Evolutionary conservation across 2,888 invertebrate species (phyloP).

Genomic region (Thera britannica): DNA sequence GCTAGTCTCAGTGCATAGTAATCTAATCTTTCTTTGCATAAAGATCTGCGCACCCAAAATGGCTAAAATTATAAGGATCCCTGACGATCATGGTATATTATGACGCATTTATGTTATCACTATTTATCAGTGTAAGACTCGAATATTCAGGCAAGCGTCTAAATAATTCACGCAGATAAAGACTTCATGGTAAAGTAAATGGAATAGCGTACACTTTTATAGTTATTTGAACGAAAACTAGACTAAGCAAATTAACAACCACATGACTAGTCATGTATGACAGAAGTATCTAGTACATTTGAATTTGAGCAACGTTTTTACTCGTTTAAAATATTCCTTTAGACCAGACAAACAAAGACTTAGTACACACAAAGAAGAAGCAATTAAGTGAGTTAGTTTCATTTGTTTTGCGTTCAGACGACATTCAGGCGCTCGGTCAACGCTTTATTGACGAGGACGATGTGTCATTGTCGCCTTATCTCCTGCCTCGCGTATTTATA

Average conservation of each 20-base stretch:
- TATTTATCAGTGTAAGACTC: background rate
- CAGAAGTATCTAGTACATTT: background rate
- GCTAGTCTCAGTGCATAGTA: background rate
- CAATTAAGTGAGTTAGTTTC: conserved; percentile 26
- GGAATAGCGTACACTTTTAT: background rate
- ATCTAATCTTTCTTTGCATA: conserved; percentile 12
- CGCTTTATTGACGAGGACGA: conserved; percentile 63
- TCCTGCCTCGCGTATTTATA: conserved; percentile 62
- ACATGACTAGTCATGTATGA: background rate
- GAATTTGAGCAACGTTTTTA: background rate
- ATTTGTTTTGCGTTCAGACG: conserved; percentile 35
- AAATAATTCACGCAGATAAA: background rate
- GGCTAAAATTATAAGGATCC: conserved; percentile 14
- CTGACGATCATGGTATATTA: background rate
- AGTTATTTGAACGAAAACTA: background rate
- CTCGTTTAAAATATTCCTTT: background rate
- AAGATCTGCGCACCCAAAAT: conserved; percentile 3
- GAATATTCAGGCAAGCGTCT: background rate
- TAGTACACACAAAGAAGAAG: conserved; percentile 21
- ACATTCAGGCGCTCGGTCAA: conserved; percentile 60
- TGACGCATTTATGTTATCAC: conserved; percentile 8
- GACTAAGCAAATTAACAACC: background rate
- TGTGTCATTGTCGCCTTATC: conserved; percentile 79
- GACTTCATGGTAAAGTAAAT: background rate
- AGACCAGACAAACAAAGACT: conserved; percentile 13